Evolutionary conservation across 2,113 vertebrate genomes (phyloP).

Genomic region (Takifugu flavidus): DNA sequence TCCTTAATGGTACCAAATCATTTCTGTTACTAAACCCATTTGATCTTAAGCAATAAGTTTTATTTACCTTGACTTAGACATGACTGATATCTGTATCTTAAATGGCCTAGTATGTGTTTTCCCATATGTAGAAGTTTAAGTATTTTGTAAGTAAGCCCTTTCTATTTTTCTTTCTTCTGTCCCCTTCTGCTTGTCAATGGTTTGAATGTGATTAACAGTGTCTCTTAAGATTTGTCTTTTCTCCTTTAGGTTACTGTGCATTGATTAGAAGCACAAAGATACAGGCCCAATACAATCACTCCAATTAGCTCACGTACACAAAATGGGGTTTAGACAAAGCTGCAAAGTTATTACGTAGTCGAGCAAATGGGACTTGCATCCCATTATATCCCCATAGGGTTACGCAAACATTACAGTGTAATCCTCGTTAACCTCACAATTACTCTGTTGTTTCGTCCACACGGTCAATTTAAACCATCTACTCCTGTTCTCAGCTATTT

Average conservation of each 20-base stretch:
- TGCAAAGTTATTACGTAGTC: slow-evolving; percentile 42
- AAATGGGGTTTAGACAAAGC: slow-evolving; percentile 87
- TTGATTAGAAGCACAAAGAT: slow-evolving; percentile 97
- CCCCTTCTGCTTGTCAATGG: slow-evolving; percentile 86
- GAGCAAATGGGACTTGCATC: too few relatives aligned
- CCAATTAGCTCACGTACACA: slow-evolving; percentile 65
- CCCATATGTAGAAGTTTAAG: slow-evolving; percentile 86
- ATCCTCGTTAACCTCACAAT: too few relatives aligned
- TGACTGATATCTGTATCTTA: slow-evolving; percentile 67
- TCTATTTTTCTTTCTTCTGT: slow-evolving; percentile 78
- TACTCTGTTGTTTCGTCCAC: too few relatives aligned
- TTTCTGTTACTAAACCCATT: slow-evolving; percentile 51
- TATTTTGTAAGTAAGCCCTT: slow-evolving; percentile 94
- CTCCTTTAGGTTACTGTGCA: slow-evolving; percentile 91
- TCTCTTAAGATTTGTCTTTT: slow-evolving; percentile 97
- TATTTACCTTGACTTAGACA: slow-evolving; percentile 64
- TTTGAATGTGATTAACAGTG: slow-evolving; percentile 98
- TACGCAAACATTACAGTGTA: too few relatives aligned
- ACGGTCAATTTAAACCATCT: too few relatives aligned
- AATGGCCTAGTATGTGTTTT: slow-evolving; percentile 86
- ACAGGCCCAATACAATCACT: slow-evolving; percentile 89
- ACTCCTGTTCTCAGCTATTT: too few relatives aligned
- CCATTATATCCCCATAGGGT: too few relatives aligned
- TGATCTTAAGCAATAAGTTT: slow-evolving; percentile 74
- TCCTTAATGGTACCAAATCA: slow-evolving; percentile 45